phyloP scores from a whole-genome alignment of 2,888 invertebrate species.

The Aphidoletes aphidimyza region DNA sequence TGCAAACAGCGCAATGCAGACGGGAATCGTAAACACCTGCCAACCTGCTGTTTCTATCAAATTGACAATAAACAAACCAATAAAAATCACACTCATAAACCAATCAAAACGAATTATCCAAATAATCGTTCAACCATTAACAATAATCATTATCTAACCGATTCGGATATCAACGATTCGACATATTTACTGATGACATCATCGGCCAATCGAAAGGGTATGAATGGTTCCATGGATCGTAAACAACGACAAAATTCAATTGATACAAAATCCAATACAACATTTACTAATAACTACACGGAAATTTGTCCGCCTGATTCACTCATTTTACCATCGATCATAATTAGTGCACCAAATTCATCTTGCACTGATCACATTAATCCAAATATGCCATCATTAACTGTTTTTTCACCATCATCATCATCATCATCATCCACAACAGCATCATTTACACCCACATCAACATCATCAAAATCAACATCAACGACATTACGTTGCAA shows the following conservation, averaged over 20 bases:
- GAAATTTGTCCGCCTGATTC: background rate
- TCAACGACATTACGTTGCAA: slow-evolving; percentile 19
- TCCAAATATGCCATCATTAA: slow-evolving; percentile 57
- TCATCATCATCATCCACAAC: slow-evolving; percentile 54
- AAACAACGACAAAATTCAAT: background rate
- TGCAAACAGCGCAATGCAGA: background rate
- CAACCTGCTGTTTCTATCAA: slow-evolving; percentile 32
- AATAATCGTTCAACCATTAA: slow-evolving; percentile 6
- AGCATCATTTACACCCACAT: slow-evolving; percentile 55
- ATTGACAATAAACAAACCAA: slow-evolving; percentile 10
- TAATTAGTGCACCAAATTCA: slow-evolving; percentile 42
- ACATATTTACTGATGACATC: slow-evolving; percentile 43
- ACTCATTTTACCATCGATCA: slow-evolving; percentile 41
- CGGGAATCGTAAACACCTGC: slow-evolving; percentile 49
- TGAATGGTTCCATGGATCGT: background rate
- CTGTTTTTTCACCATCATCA: slow-evolving; percentile 56
- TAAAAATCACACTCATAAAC: slow-evolving; percentile 31
- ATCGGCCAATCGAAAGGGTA: slow-evolving; percentile 53
- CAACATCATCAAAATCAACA: slow-evolving; percentile 55
- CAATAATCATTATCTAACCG: slow-evolving; percentile 3
- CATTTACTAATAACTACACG: background rate
- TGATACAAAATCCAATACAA: background rate
- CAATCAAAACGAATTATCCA: slow-evolving; percentile 10
- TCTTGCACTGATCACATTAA: slow-evolving; percentile 23
- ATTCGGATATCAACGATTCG: background rate